phyloP scores from a whole-genome alignment of 2,888 invertebrate genomes.

The Drosophila anceps region DNA sequence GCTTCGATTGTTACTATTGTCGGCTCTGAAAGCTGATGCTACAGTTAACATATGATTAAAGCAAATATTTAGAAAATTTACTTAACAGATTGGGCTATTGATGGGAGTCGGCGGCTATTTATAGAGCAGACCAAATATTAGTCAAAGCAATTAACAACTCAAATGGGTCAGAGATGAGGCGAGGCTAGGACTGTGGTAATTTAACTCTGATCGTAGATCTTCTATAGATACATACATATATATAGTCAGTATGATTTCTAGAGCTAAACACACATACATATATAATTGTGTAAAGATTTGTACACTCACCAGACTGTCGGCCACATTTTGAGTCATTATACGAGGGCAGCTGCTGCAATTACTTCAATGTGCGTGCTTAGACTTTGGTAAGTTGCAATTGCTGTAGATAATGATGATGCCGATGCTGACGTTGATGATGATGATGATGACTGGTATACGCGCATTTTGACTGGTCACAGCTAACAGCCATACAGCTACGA shows the following conservation, averaged over 20 bases:
- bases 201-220: conserved; percentile 19
- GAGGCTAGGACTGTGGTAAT: conserved; percentile 8
- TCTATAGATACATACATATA: conserved; percentile 37
- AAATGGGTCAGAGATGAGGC: conserved; percentile 33
- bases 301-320: conserved; percentile 85
- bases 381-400: conserved; percentile 74
- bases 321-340: conserved; percentile 85
- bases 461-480: conserved; percentile 68
- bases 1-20: background rate
- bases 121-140: conserved; percentile 38
- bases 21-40: no score
- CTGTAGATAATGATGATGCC: conserved; percentile 10
- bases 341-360: conserved; percentile 70
- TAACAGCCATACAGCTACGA: no score
- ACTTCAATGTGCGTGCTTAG: conserved; percentile 71
- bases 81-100: conserved; percentile 4
- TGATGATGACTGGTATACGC: conserved; percentile 68
- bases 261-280: conserved; percentile 6
- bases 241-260: conserved; percentile 26
- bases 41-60: conserved; percentile 4
- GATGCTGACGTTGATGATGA: conserved; percentile 21
- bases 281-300: background rate
- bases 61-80: background rate
- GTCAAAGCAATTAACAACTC: conserved; percentile 40
- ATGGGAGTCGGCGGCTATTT: conserved; percentile 28